Evolutionary conservation across 2,113 vertebrate genomes (phyloP).

Genomic region (Sula dactylatra): DNA sequence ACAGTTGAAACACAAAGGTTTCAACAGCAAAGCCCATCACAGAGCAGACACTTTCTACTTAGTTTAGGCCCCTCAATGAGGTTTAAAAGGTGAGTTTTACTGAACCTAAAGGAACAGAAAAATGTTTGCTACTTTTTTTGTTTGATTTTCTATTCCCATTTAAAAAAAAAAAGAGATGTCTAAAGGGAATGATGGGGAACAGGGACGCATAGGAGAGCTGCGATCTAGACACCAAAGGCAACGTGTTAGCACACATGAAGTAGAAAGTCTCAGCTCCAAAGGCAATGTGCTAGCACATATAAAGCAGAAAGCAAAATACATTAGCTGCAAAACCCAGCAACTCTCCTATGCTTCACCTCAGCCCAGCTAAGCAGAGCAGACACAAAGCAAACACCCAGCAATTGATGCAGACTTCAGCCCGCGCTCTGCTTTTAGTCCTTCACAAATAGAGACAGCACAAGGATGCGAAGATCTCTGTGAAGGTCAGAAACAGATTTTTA

Average conservation of each 20-base stretch:
- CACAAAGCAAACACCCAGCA: neutral
- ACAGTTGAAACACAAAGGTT: slow-evolving; percentile 8
- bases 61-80: neutral
- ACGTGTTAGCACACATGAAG: neutral
- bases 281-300: neutral
- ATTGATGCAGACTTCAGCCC: neutral
- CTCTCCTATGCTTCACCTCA: neutral
- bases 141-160: neutral
- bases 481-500: neutral
- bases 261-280: neutral
- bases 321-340: neutral
- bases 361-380: neutral
- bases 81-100: neutral
- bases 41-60: neutral
- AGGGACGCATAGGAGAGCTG: neutral
- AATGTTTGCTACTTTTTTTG: neutral
- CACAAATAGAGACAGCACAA: rapidly evolving
- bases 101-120: neutral
- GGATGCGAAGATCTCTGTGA: neutral
- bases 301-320: neutral
- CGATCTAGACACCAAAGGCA: neutral
- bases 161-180: neutral
- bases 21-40: neutral
- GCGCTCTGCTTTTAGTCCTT: rapidly evolving
- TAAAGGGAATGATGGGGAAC: neutral